Conservation (phyloP, 2,797 vertebrate genomes). For the Chromobotia macracanthus region DNA sequence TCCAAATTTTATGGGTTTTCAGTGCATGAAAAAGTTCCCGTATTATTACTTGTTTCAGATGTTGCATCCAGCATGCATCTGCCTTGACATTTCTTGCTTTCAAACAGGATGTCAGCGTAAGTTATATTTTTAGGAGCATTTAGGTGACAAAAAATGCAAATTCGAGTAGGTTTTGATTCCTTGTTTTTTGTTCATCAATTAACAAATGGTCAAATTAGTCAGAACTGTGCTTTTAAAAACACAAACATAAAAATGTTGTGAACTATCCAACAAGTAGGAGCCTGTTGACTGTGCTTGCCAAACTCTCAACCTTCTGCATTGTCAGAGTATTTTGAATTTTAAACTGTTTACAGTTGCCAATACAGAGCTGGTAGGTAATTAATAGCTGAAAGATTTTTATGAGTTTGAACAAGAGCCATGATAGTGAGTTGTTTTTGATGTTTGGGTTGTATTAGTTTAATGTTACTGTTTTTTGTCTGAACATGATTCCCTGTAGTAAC, state of each 20-base stretch:
- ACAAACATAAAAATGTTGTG: background rate
- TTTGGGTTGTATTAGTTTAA: background rate
- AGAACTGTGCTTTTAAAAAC: conserved; percentile 7
- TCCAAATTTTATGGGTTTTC: conserved; percentile 19
- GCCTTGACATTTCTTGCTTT: background rate
- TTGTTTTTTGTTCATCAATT: background rate
- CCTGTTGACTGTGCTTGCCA: conserved; percentile 8
- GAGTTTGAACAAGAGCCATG: background rate
- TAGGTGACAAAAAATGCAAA: background rate
- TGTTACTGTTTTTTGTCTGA: background rate
- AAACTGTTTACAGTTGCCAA: conserved; percentile 6
- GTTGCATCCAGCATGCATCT: background rate
- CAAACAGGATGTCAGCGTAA: background rate
- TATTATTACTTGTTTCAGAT: background rate
- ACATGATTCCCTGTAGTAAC: background rate
- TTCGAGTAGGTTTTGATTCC: background rate
- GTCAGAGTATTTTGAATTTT: conserved; percentile 16
- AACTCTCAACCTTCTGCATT: background rate
- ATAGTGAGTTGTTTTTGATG: background rate
- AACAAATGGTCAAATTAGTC: background rate
- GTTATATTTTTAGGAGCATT: background rate
- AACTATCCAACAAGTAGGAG: conserved; percentile 19
- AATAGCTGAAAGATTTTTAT: background rate
- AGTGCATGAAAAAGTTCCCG: conserved; percentile 4
- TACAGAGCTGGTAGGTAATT: conserved; percentile 1